Base-by-base conservation (phyloP, 2,113 vertebrate genomes). In the Etheostoma cragini region DNA sequence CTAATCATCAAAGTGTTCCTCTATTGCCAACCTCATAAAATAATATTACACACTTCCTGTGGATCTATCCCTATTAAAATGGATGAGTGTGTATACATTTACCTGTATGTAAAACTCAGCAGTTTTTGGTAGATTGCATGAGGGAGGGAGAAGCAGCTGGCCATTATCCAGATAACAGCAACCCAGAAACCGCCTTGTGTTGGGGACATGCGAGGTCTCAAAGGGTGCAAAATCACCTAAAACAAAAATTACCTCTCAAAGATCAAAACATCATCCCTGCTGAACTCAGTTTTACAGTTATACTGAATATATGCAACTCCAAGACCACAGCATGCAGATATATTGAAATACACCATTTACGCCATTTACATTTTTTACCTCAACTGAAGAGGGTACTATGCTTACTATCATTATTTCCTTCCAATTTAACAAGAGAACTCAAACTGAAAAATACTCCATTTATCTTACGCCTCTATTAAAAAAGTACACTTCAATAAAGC, bases 101-200 rank as follows among this genome's bases (percentile, higher is more conserved):
- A 94, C 93, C 92, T 93, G 91, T 93, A 93, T 16, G 87, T 90
- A 82, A 98, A 97, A 26, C 93, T 97, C 76, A 98, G 96, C 56
- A 98, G 95, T 80, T 98, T 98, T 90, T 98, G 98, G 88, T 96
- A 98, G 94, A 99, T 96, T 6, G 97, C 97, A 19, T 99, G 98
- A 7, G 98, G 97, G 16, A 99, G 95, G 6, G 98, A 99, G 85
- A 99, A 99, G 85, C 96, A 96, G 3, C 94, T 92, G 21, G 96
- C 97, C 98, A 98, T 96, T 69, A 97, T 93, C 98, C 98, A 99
- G 83, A 99, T 98, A 60, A 96, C 71, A 13, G 87, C 83, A 1
- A 99, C 93, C 85, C 93, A 98, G 64, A 96, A 66, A 17, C 95
- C 79, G 0, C 97, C 97, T 86, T 95, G 96, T 19, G 92, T 87